Evolutionary conservation across 2,888 invertebrate genomes (phyloP), one percentile per base, ranked within the genome.

Genomic region (Melieria picta): DNA sequence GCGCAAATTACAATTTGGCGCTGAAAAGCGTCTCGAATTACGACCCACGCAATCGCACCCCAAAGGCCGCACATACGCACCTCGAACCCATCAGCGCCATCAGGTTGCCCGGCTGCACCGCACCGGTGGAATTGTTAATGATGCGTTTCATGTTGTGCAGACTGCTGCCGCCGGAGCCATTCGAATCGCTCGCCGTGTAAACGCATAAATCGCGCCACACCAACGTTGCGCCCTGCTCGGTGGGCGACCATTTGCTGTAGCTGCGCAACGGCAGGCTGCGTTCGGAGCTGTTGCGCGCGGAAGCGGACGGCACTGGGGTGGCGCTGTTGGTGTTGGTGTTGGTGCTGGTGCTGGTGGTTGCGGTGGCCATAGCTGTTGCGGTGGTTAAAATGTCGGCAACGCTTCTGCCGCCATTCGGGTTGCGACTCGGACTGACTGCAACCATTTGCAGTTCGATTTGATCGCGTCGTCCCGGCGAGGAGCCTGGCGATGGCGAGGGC

Each of bases 81-180:
- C 94, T 93, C 74, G 94, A 91, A 72, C 95, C 95, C 91, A 96
- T 93, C 73, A 96, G 87, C 0, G 95, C 95, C 74, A 94, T 93
- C 78, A 96, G 88, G 77, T 92, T 92, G 7, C 95, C 95, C 7
- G 94, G 92, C 80, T 92, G 92, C 5, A 94, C 92, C 48, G 93
- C 93, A 61, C 96, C 96, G 75, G 91, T 92, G 4, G 93, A 94
- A 93, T 91, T 92, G 82, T 93, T 94, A 50, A 95, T 91, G 64
- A 95, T 91, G 78, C 93, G 89, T 84, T 93, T 94, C 81, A 92
- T 89, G 45, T 87, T 83, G 57, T 81, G 83, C 13, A 84, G 77
- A 79, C 88, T 74, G 84, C 89, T 73, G 80, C 88, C 74, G 84
- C 89, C 74, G 80, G 84, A 78, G 30, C 74, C 75, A 48, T 74